Base-by-base conservation (phyloP, 1,140 invertebrate genomes). In the Lasioglossum baleicum region DNA sequence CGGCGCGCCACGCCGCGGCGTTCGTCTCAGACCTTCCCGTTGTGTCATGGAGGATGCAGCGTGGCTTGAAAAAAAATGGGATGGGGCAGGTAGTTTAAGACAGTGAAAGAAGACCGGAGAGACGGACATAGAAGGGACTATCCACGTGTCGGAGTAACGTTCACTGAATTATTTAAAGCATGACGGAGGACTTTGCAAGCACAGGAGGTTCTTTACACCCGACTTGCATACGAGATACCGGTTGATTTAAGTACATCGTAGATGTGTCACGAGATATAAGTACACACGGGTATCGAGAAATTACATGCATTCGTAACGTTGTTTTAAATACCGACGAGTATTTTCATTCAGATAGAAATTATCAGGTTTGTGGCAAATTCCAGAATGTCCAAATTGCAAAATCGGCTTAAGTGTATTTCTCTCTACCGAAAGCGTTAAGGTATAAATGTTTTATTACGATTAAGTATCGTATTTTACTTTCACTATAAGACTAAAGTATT, bases 111-210 rank as follows among this genome's bases (percentile, higher is more conserved):
- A 26, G 60, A 70, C 20, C 56, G 66, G 35, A 13, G 35, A 76
- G n/a, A 61, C 73, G 40, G 72, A 74, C 76, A 35, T 56, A 84
- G 78, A 74, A 81, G 79, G 73, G 69, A 60, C 51, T 69, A 68
- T 84, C 78, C 65, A 70, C 78, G 83, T 71, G 78, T 81, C 64
- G 65, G 80, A 81, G 44, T 85, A 81, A 84, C 83, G 83, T 77
- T 51, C 66, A n/a, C 82, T 85, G 83, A 85, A 85, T 85, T 84
- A 85, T 85, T 85, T 85, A 84, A 84, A 64, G 63, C 83, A 51
- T 42, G 69, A 74, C 78, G 73, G 42, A 53, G 78, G 44, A 70
- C 48, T 65, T 64, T 56, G 69, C 73, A 72, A 67, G 63, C 76
- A 20, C 74, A 63, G 61, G 51, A 77, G 60, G 75, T 77, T 74